Evolutionary conservation across 1,140 invertebrate genomes (phyloP).

Genomic region (Dreissena rostriformis): DNA sequence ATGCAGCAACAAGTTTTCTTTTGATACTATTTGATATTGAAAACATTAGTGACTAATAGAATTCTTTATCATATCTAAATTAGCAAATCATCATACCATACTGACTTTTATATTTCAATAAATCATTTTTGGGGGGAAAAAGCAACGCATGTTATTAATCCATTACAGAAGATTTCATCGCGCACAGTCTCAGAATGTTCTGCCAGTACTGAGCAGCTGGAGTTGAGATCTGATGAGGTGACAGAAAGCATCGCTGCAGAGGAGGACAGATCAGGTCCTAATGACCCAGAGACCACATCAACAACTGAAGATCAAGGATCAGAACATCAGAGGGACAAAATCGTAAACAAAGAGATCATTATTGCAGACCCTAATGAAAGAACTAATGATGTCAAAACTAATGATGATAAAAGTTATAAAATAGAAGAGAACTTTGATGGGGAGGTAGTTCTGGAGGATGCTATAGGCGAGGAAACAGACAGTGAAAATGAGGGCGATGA

Average conservation of each 20-base stretch:
- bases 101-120: too few species aligned
- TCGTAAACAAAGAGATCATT: neutral
- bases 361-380: neutral
- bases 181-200: conserved; percentile 56
- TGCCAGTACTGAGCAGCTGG: neutral
- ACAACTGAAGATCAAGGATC: too few species aligned
- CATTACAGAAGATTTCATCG: neutral
- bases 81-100: too few species aligned
- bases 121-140: too few species aligned
- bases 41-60: too few species aligned
- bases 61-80: too few species aligned
- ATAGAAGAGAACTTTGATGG: conserved; percentile 28
- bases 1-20: too few species aligned
- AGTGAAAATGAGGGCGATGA: conserved; percentile 64
- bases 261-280: neutral
- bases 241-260: neutral
- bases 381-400: conserved; percentile 5
- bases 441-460: conserved; percentile 30
- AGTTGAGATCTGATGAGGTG: conserved; percentile 31
- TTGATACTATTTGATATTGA: too few species aligned
- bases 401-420: conserved; percentile 26
- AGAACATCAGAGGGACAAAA: neutral
- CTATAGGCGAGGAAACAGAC: conserved; percentile 27
- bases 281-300: conserved; percentile 7
- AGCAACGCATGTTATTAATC: too few species aligned